Evolutionary conservation across 2,113 vertebrate genomes (phyloP), one percentile per base, ranked within the genome.

Genomic region (Psittacula cyanocephala): DNA sequence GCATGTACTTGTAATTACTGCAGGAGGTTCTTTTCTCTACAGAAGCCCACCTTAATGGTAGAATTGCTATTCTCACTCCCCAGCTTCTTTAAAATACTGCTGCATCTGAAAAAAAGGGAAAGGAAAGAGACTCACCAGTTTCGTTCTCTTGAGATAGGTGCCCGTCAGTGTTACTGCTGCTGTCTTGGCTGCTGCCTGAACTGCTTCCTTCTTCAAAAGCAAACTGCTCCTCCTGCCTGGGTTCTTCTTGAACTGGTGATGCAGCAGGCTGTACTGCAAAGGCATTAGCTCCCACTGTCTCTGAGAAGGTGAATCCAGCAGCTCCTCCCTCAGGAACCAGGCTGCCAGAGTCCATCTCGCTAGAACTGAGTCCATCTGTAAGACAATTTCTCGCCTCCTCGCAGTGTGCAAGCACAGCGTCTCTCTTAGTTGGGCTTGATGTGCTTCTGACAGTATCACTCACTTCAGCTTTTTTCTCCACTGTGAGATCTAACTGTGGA

Each of bases 71-170:
- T 50, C n/a, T 46, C n/a, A 33, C 37, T 71, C n/a, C 29, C 31
- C 19, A 69, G 25, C 43, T 63, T 67, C 60, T 64, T 59, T 72
- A 72, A 43, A 79, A 71, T 5, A 69, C 35, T 22, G 91, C 84
- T 81, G 50, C 65, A 35, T 28, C 47, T 33, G 41, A 81, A 7
- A 35, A 76, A 86, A 43, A 80, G 67, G 39, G 29, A 83, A 35
- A 82, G 79, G 62, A 92, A 55, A 68, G 46, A 86, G 60, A 98
- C 99, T 99, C 97, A 99, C 99, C 98, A 72, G 67, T 96, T 63
- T 98, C 97, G n/a, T 98, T 98, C 86, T 96, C 98, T 37, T 98
- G 98, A 93, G 95, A 87, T 49, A 96, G 88, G 93, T 98, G 96
- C 97, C 97, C 78, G 93, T 97, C 96, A 97, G 97, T 8, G 84